phyloP scores from a whole-genome alignment of 2,888 invertebrate genomes.

The Druceiella hillmani region DNA sequence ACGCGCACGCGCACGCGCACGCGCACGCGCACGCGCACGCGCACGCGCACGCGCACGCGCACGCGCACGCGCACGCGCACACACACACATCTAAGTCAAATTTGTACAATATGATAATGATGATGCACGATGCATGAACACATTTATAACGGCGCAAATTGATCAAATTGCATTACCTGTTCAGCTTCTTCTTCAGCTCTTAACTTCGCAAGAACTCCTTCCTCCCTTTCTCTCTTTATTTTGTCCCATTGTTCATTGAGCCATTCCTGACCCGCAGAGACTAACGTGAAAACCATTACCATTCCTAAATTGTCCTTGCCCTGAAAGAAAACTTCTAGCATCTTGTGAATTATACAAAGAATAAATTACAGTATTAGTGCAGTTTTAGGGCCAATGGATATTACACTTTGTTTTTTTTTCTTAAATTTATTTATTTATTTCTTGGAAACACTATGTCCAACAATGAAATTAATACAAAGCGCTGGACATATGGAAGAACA shows the following conservation, averaged over 20 bases:
- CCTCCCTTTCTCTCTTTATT: slow-evolving; percentile 65
- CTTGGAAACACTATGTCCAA: no score
- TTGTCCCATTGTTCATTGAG: slow-evolving; percentile 81
- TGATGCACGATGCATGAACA: no score
- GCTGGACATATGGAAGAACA: no score
- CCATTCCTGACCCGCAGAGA: slow-evolving; percentile 91
- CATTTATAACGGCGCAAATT: no score
- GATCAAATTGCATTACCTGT: slow-evolving; percentile 47
- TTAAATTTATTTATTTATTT: no score
- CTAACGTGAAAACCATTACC: slow-evolving; percentile 96
- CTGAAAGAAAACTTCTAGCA: slow-evolving; percentile 34
- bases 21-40: no score
- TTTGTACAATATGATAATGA: no score
- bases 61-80: no score
- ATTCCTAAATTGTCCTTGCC: slow-evolving; percentile 89
- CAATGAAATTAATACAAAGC: no score
- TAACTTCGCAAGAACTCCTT: slow-evolving; percentile 59
- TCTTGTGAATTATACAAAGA: slow-evolving; percentile 1
- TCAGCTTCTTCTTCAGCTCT: slow-evolving; percentile 85
- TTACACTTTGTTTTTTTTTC: slow-evolving; percentile 6
- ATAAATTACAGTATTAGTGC: slow-evolving; percentile 5
- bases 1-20: no score
- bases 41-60: no score
- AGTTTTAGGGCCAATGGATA: neutral
- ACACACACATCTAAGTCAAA: no score